Evolutionary conservation across 2,113 vertebrate species (phyloP).

Genomic region (Neoarius graeffei): DNA sequence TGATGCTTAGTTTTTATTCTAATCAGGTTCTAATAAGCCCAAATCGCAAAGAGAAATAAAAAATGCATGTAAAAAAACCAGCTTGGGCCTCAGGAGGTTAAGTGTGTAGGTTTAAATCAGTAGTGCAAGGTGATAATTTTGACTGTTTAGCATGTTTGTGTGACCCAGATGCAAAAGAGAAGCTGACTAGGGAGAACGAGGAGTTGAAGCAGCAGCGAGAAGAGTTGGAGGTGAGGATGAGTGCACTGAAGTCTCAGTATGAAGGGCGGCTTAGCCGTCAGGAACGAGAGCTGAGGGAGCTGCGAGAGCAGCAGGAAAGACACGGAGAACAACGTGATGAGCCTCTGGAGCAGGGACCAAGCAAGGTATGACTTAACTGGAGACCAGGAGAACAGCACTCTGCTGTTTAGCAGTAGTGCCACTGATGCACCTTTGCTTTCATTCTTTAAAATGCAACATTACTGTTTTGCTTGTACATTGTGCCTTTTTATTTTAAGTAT

Average conservation of each 20-base stretch:
- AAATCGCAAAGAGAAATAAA: no score
- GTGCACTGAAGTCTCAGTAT: constrained; percentile 92
- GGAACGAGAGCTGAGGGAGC: constrained; percentile 85
- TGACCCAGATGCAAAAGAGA: constrained; percentile 83
- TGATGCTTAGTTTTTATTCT: no score
- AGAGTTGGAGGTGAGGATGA: constrained; percentile 91
- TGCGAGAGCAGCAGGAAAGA: constrained; percentile 90
- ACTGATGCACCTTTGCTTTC: background rate
- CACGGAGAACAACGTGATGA: constrained; percentile 93
- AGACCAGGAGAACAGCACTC: background rate
- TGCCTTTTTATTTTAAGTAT: background rate
- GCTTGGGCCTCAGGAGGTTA: no score
- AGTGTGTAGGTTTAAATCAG: background rate
- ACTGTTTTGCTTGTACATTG: background rate
- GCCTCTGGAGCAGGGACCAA: constrained; percentile 81
- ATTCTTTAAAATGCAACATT: background rate
- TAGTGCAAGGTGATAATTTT: background rate
- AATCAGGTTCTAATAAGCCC: no score
- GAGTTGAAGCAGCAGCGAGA: constrained; percentile 91
- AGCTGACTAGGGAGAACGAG: constrained; percentile 88
- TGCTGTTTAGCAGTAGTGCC: background rate
- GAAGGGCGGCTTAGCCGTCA: constrained; percentile 90
- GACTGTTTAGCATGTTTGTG: background rate
- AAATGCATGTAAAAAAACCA: no score
- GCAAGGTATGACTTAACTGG: constrained; percentile 75